Base-by-base conservation (phyloP, 1,140 invertebrate genomes). In the Kradibia gibbosae region DNA sequence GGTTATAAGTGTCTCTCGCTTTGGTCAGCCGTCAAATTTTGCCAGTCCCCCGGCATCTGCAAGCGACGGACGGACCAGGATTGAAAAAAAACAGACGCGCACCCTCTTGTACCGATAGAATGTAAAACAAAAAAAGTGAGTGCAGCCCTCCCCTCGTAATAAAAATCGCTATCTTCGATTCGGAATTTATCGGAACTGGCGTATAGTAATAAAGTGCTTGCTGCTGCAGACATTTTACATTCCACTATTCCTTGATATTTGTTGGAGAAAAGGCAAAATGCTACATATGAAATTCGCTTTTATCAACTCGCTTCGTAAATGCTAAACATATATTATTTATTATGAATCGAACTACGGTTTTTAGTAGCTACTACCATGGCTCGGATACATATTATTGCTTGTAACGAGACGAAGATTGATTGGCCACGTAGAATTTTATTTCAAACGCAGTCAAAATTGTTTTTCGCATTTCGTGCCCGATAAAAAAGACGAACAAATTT, bases 161-260 rank as follows among this genome's bases (percentile, higher is more conserved):
- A 10, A 71, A 45, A 71, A 45, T 71, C 39, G 45, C 39, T 42
- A 45, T 7, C 45, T 45, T 71, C n/a, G 11, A 71, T 71, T 71
- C 65, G 65, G 42, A 22, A 67, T 67, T 67, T 67, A 67, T 67
- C 36, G 65, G 1, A 34, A 39, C 34, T 42, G 34, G 15, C 22
- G 11, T 34, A 62, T 34, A 42, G 65, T 67, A 67, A 67, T 42
- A 48, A 48, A n/a, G 36, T 20, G 36, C 20, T 36, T 28, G 34
- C 15, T 65, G 15, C 20, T 36, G 36, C 15, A 3, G 60, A 34
- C 31, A 7, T 65, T 65, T 65, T 65, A 36, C 34, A 17, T 20
- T 17, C 28, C 13, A 65, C 55, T 28, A 28, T 1, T 28, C n/a
- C 5, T 13, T 10, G 25, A 28, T 60, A 8, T 60, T 60, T n/a